phyloP scores from a whole-genome alignment of 2,113 vertebrate species.

The Sinocyclocheilus grahami region DNA sequence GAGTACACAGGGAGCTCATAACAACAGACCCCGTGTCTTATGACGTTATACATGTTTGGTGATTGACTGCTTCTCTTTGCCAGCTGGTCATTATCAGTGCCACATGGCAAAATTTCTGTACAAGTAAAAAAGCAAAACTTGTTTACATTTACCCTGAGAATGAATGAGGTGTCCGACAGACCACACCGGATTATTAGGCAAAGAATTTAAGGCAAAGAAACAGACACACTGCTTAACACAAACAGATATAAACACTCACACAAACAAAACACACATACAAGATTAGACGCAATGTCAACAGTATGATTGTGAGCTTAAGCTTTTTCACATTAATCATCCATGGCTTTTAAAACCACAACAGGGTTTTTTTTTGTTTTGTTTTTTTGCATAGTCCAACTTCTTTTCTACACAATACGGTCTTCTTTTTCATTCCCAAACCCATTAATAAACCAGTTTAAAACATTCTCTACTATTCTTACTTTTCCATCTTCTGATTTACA shows the following conservation, averaged over 20 bases:
- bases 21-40: not conserved
- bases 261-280: slow-evolving; percentile 11
- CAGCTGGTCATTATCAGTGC: not conserved
- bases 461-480: not conserved
- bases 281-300: not conserved
- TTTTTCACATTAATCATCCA: slow-evolving; percentile 32
- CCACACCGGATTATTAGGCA: not conserved
- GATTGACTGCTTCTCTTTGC: not conserved
- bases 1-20: not conserved
- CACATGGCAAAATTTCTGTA: not conserved
- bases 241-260: not conserved
- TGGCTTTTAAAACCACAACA: slow-evolving; percentile 17
- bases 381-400: slow-evolving; percentile 14
- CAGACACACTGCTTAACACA: not conserved
- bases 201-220: not conserved
- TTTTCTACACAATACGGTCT: not conserved
- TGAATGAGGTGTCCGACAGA: not conserved
- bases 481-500: slow-evolving; percentile 3
- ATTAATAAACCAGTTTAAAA: not conserved
- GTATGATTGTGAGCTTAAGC: slow-evolving; percentile 2
- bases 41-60: not conserved
- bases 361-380: not conserved
- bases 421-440: not conserved
- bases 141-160: slow-evolving; percentile 29
- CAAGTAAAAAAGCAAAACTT: not conserved